Conservation (phyloP, 2,113 vertebrate species). For the Oryzias woworae region DNA sequence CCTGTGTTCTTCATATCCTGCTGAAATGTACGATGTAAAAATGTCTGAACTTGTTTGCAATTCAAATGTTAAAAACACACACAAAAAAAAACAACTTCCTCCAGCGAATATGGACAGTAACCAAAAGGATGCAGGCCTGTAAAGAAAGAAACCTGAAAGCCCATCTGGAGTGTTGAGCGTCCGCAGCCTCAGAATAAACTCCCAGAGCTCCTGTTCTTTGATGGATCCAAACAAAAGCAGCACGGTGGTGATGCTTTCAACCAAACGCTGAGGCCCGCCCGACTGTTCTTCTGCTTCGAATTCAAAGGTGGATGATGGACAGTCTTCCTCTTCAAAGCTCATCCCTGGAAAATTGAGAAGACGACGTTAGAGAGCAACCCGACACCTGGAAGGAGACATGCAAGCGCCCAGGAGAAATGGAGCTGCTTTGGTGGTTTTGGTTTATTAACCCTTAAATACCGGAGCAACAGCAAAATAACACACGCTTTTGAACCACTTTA, state of each 20-base stretch:
- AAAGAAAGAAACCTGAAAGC: conserved; percentile 44
- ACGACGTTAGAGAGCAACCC: conserved; percentile 16
- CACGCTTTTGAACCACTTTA: no score
- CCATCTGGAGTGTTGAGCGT: conserved; percentile 60
- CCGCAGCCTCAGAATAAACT: conserved; percentile 31
- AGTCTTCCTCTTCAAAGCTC: conserved; percentile 87
- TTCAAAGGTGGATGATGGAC: conserved; percentile 62
- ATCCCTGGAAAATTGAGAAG: conserved; percentile 83
- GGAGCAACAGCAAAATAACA: no score
- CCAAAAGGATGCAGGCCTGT: conserved; percentile 63
- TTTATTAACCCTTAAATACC: no score
- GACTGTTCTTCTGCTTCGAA: conserved; percentile 68
- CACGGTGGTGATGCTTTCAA: conserved; percentile 84
- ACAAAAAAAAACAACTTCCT: conserved; percentile 22
- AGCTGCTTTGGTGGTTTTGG: no score
- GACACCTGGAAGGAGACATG: conserved; percentile 16
- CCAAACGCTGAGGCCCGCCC: conserved; percentile 76
- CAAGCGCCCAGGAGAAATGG: background rate
- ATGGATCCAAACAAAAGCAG: conserved; percentile 72
- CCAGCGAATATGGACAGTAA: conserved; percentile 48
- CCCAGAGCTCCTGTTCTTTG: conserved; percentile 45
- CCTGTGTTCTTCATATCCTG: conserved; percentile 46
- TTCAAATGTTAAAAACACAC: conserved; percentile 50
- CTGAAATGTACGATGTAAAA: conserved; percentile 60
- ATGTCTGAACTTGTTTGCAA: conserved; percentile 44